Conservation (phyloP, 2,888 invertebrate genomes). For the Anthrax anthrax region DNA sequence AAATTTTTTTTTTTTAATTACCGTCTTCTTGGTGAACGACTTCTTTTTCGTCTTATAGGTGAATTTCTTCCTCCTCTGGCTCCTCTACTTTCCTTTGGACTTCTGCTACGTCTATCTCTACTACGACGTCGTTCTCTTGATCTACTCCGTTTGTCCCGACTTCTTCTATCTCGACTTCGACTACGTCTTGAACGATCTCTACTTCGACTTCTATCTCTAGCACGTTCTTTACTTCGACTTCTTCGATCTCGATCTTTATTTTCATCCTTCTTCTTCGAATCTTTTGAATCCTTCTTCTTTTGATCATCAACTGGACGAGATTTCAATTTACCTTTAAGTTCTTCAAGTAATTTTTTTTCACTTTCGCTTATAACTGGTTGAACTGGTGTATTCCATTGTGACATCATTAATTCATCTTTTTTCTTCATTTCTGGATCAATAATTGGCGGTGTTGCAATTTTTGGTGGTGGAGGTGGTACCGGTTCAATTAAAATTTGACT, state of each 20-base stretch:
- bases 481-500: conserved; percentile 16
- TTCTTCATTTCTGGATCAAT: conserved; percentile 20
- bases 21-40: conserved; percentile 12
- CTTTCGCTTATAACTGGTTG: conserved; percentile 41
- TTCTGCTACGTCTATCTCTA: conserved; percentile 8
- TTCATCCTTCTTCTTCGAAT: conserved; percentile 14
- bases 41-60: conserved; percentile 1
- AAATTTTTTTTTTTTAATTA: conserved; percentile 4
- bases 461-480: conserved; percentile 8
- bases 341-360: conserved; percentile 43
- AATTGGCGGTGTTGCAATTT: conserved; percentile 14
- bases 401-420: conserved; percentile 39
- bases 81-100: conserved; percentile 13
- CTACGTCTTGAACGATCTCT: conserved; percentile 17
- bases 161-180: conserved; percentile 19
- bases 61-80: conserved; percentile 14
- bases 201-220: conserved; percentile 17
- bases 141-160: conserved; percentile 12
- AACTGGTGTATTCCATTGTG: conserved; percentile 41
- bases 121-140: conserved; percentile 11
- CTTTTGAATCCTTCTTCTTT: conserved; percentile 11
- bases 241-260: conserved; percentile 15
- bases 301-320: conserved; percentile 20
- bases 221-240: conserved; percentile 18
- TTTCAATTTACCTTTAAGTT: conserved; percentile 30